These are phyloP conservation scores for Caenorhabditis zanzibari DNA, from an alignment of 2,888 invertebrate genomes.

Conservation along the genomic window DNA sequence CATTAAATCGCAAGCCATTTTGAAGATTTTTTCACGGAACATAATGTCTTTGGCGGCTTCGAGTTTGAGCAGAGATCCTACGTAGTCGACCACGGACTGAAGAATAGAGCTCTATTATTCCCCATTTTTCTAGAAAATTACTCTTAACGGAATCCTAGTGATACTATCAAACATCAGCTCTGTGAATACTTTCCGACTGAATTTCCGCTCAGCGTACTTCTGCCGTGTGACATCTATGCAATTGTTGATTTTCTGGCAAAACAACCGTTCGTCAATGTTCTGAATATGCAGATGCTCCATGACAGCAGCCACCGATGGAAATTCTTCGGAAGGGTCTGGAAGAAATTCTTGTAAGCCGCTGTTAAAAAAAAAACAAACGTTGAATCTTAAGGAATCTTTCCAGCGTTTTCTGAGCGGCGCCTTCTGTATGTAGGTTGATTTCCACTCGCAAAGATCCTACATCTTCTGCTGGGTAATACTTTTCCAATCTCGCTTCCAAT, in stretches of 20 bases:
- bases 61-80: slow-evolving; percentile 12
- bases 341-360: not conserved
- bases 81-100: slow-evolving; percentile 60
- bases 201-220: not conserved
- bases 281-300: slow-evolving; percentile 46
- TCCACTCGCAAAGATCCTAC: slow-evolving; percentile 13
- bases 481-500: not conserved
- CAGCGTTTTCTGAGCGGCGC: slow-evolving; percentile 10
- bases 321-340: slow-evolving; percentile 31
- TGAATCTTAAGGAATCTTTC: slow-evolving; percentile 38
- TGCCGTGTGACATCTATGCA: slow-evolving; percentile 3
- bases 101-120: not conserved
- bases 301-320: slow-evolving; percentile 60
- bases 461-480: slow-evolving; percentile 55
- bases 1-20: slow-evolving; percentile 37
- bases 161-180: slow-evolving; percentile 39
- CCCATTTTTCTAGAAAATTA: not conserved
- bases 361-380: slow-evolving; percentile 3
- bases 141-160: slow-evolving; percentile 55
- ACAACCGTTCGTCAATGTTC: slow-evolving; percentile 54
- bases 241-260: slow-evolving; percentile 16
- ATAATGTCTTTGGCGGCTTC: not conserved
- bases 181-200: slow-evolving; percentile 1
- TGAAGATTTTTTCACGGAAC: slow-evolving; percentile 44
- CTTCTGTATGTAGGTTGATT: slow-evolving; percentile 19